phyloP scores from a whole-genome alignment of 2,888 invertebrate species.

The Sphecodes monilicornis region DNA sequence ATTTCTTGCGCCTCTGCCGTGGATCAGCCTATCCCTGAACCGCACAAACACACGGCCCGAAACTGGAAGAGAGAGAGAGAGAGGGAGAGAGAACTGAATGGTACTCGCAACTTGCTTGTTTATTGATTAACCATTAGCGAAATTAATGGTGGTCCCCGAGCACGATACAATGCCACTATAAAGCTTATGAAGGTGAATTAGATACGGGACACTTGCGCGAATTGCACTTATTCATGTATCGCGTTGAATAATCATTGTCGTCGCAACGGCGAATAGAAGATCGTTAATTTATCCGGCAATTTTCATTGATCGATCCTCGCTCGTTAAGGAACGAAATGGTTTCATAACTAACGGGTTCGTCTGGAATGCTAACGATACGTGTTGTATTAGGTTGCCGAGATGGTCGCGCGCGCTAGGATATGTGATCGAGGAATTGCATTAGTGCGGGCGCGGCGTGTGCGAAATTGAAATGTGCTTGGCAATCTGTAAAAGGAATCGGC shows the following conservation, averaged over 20 bases:
- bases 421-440: constrained; percentile 8
- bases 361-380: neutral
- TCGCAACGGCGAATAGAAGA: constrained; percentile 15
- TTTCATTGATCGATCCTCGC: constrained; percentile 23
- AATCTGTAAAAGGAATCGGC: neutral
- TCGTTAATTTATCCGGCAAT: constrained; percentile 33
- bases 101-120: constrained; percentile 72
- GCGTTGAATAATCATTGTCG: constrained; percentile 30
- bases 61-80: constrained; percentile 1
- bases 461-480: neutral
- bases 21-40: constrained; percentile 53
- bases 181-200: constrained; percentile 67
- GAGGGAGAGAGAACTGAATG: constrained; percentile 16
- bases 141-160: constrained; percentile 78
- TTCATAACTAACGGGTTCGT: neutral
- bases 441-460: neutral
- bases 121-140: constrained; percentile 82
- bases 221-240: constrained; percentile 51
- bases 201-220: constrained; percentile 63
- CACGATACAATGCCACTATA: constrained; percentile 65
- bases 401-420: neutral
- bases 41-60: constrained; percentile 55
- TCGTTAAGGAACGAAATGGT: constrained; percentile 7
- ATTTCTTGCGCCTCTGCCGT: constrained; percentile 45
- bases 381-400: neutral